Percentiles rank a stretch among this genome's conserved stretches.
These are phyloP conservation scores for Apostichopus californicus DNA, from an alignment of 35 echinoderm and acorn worm species.

Conservation along the genomic window DNA sequence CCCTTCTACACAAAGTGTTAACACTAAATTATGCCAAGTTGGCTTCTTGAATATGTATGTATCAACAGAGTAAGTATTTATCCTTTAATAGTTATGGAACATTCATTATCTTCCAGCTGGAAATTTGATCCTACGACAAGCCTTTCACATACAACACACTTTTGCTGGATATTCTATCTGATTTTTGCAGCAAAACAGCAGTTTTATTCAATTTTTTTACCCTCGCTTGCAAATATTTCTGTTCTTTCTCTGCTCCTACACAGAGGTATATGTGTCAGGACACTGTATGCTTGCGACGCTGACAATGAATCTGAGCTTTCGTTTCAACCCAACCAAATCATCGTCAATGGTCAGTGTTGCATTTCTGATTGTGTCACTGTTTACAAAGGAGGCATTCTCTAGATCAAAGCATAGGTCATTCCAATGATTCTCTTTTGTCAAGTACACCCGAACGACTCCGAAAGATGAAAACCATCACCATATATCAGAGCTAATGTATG, in stretches of 20 bases:
- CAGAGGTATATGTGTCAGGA: slow-evolving; percentile 97
- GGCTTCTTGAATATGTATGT: too few species aligned
- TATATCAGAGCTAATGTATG: too few species aligned
- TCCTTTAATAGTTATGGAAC: too few species aligned
- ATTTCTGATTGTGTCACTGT: slow-evolving; percentile 10
- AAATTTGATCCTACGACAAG: too few species aligned
- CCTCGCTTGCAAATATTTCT: slow-evolving; percentile 10
- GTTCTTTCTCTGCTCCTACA: slow-evolving; percentile 38
- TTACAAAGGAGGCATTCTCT: slow-evolving; percentile 13
- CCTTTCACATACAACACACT: neutral
- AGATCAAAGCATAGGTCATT: too few species aligned
- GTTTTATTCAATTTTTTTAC: slow-evolving; percentile 2
- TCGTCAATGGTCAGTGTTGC: slow-evolving; percentile 90
- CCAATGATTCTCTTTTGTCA: too few species aligned
- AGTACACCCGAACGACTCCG: too few species aligned
- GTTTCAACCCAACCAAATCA: slow-evolving; percentile 97
- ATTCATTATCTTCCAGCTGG: too few species aligned
- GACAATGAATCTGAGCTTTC: slow-evolving; percentile 99
- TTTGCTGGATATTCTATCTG: neutral
- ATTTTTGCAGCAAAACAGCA: neutral
- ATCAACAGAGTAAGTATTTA: too few species aligned
- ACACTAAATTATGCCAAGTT: too few species aligned
- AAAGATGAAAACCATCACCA: too few species aligned
- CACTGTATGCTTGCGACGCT: slow-evolving; percentile 96
- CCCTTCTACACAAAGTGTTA: too few species aligned